Conservation (phyloP, 2,113 vertebrate genomes). For the Garra rufa region DNA sequence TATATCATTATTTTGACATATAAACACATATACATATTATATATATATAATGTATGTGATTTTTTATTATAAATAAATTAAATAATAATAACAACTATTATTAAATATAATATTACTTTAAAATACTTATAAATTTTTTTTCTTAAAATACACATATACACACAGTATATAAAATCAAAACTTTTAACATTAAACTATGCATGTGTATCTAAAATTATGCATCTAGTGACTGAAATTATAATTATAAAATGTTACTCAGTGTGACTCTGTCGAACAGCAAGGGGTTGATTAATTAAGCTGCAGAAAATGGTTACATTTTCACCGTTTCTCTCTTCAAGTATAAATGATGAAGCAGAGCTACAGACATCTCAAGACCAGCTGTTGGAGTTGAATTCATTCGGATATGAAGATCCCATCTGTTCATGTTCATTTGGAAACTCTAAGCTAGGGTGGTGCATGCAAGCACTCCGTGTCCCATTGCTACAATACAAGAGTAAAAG, state of each 20-base stretch:
- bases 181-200: too few species aligned
- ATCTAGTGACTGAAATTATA: neutral
- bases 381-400: neutral
- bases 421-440: conserved; percentile 27
- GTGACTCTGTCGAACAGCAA: neutral
- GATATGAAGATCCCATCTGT: conserved; percentile 14
- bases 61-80: too few species aligned
- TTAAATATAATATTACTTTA: too few species aligned
- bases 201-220: neutral
- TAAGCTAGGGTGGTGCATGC: neutral
- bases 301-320: neutral
- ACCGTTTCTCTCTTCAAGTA: neutral
- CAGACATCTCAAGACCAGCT: conserved; percentile 12
- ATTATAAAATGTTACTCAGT: neutral
- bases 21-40: too few species aligned
- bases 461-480: neutral
- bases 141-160: too few species aligned
- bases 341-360: neutral
- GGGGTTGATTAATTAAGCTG: neutral
- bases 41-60: too few species aligned
- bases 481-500: neutral
- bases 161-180: too few species aligned
- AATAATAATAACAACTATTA: too few species aligned
- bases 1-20: too few species aligned
- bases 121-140: too few species aligned